Conservation (phyloP, 2,113 vertebrate genomes). For the Tragelaphus scriptus region DNA sequence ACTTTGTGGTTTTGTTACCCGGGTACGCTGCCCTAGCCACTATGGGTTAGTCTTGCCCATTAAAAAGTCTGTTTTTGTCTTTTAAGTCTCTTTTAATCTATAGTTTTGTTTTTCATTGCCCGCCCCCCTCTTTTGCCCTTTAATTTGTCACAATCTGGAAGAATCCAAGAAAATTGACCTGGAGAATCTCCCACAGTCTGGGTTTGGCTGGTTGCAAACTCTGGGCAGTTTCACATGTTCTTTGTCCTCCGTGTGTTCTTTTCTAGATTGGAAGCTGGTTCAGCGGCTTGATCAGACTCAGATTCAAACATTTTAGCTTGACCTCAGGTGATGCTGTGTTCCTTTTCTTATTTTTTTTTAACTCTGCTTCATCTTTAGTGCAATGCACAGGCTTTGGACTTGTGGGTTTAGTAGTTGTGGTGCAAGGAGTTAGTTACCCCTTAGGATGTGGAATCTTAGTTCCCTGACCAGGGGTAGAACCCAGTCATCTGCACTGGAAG, state of each 20-base stretch:
- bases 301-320: background rate
- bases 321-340: background rate
- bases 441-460: background rate
- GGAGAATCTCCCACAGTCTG: background rate
- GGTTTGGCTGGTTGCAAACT: background rate
- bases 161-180: background rate
- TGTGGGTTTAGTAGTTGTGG: background rate
- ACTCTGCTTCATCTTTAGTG: background rate
- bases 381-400: background rate
- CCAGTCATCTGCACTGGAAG: background rate
- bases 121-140: accelerated
- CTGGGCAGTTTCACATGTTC: background rate
- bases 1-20: background rate
- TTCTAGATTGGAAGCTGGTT: background rate
- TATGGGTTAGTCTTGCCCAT: background rate
- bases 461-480: background rate
- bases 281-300: background rate
- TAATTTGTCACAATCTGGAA: background rate
- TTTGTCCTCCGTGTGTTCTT: background rate
- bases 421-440: background rate
- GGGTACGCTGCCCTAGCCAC: background rate
- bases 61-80: background rate
- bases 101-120: background rate
- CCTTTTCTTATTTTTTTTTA: background rate
- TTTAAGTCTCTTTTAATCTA: background rate